These are phyloP conservation scores for Nesoenas mayeri DNA, from an alignment of 2,113 vertebrate genomes.

Conservation along the genomic window DNA sequence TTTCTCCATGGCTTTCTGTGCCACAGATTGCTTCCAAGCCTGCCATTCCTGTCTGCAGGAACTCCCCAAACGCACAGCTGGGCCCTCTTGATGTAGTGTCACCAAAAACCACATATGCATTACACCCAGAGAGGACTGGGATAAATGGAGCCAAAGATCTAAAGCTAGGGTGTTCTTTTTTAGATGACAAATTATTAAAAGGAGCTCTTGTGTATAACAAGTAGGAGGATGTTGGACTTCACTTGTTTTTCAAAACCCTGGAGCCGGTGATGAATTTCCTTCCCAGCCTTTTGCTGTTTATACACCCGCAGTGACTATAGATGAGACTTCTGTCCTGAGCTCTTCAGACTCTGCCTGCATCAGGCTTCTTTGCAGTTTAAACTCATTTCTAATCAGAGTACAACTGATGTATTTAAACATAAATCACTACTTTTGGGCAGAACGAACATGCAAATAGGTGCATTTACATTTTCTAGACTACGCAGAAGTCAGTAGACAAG, in stretches of 20 bases:
- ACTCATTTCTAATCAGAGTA: neutral
- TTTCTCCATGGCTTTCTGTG: neutral
- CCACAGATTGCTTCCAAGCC: neutral
- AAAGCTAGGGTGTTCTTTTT: neutral
- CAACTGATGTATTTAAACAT: neutral
- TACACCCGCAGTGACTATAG: neutral
- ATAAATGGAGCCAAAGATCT: neutral
- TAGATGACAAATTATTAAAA: neutral
- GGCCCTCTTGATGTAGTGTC: neutral
- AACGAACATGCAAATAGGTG: neutral
- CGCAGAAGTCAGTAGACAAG: neutral
- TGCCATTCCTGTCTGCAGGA: neutral
- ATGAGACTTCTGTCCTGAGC: neutral
- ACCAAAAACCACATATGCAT: neutral
- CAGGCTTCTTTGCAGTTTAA: neutral
- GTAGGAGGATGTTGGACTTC: neutral
- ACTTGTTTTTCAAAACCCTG: neutral
- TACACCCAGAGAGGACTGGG: neutral
- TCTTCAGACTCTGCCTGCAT: neutral
- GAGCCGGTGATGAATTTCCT: neutral
- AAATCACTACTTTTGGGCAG: neutral
- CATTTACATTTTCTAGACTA: conserved; percentile 26
- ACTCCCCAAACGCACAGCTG: no score
- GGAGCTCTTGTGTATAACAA: neutral
- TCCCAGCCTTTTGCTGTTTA: neutral